phyloP scores from a whole-genome alignment of 1,140 invertebrate species.

The Drosophila subobscura region DNA sequence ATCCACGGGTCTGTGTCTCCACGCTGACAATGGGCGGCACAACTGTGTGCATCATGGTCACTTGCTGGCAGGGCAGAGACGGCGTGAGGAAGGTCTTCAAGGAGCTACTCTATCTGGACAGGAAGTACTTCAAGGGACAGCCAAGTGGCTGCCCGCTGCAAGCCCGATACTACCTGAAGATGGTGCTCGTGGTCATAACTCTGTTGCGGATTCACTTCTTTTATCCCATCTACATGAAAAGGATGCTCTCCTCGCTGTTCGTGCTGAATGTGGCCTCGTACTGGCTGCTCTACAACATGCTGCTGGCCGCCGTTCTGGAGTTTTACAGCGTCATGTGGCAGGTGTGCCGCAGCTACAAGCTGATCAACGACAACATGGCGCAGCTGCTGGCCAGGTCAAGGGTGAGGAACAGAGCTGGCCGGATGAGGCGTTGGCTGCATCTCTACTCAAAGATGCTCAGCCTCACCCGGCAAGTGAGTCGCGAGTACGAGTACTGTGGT shows the following conservation, averaged over 20 bases:
- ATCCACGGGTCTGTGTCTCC: slow-evolving; percentile 21
- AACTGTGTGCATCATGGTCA: background rate
- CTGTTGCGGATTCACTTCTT: slow-evolving; percentile 22
- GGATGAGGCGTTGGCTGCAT: slow-evolving; percentile 2
- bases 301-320: slow-evolving; percentile 18
- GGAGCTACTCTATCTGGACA: slow-evolving; percentile 18
- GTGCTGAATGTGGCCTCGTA: slow-evolving; percentile 17
- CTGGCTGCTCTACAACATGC: slow-evolving; percentile 40
- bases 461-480: background rate
- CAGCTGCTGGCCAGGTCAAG: slow-evolving; percentile 1
- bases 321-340: slow-evolving; percentile 40
- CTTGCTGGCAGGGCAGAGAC: slow-evolving; percentile 30
- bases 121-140: background rate
- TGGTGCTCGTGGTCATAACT: slow-evolving; percentile 19
- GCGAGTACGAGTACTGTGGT: background rate
- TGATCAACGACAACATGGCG: slow-evolving; percentile 18
- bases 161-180: slow-evolving; percentile 11
- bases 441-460: slow-evolving; percentile 14
- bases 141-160: slow-evolving; percentile 1
- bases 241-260: background rate
- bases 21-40: slow-evolving; percentile 24
- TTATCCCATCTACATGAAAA: slow-evolving; percentile 37
- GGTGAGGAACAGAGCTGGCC: background rate
- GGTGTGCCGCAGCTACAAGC: slow-evolving; percentile 27
- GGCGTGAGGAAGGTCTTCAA: slow-evolving; percentile 1